Evolutionary conservation across 2,797 vertebrate genomes (phyloP), one percentile per base, ranked within the genome.

Genomic region (Diplodus sargus): DNA sequence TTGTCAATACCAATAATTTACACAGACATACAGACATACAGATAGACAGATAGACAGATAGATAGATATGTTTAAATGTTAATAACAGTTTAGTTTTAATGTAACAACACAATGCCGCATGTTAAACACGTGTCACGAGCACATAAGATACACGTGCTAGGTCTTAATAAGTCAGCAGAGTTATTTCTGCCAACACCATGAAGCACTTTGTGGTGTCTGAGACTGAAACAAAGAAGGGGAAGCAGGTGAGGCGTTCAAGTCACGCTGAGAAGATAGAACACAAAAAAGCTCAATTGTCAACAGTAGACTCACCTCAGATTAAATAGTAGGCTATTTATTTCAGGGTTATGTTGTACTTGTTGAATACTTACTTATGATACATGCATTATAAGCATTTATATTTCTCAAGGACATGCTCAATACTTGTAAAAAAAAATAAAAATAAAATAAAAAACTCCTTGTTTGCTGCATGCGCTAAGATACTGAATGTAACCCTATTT

Each of bases 151-250:
- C 49, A 70, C 15, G 28, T 57, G 43, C 34, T 12, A 25, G 56
- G 22, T 79, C 25, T 64, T 30, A 76, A 72, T 70, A 61, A 63
- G 56, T 78, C 74, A 80, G 54, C 74, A 45, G 42, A 76, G 51
- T 76, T 22, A 62, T 78, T 80, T 74, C 28, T n/a, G 43, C 12
- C 11, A 58, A 20, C 45, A 64, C 4, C 25, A 78, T 23, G 45
- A 70, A 17, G 42, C 39, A 57, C 13, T 71, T 52, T 69, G 74
- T 70, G 53, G 43, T 15, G 70, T 78, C 65, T 82, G 53, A 16
- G 56, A 67, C 65, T 84, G 66, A 56, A 73, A 83, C 70, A 91
- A 78, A 87, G 68, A 54, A 22, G 45, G 22, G 42, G 69, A 79
- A 85, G 51, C 60, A 62, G 13, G 13, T 90, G 87, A 0, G 70